These are phyloP conservation scores for Strix aluco DNA, from an alignment of 2,113 vertebrate species.

Conservation along the genomic window DNA sequence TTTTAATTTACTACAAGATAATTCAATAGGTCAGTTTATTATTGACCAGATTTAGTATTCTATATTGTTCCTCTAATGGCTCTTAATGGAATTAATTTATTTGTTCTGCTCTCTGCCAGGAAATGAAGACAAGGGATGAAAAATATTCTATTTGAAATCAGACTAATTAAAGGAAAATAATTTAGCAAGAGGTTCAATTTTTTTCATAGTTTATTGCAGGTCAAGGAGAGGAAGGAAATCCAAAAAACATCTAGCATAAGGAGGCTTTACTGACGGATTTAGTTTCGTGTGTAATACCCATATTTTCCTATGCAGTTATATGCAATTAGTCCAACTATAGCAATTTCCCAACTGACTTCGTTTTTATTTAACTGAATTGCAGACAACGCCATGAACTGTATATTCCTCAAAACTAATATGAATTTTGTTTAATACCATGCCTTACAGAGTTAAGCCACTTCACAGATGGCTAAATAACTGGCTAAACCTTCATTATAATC, in stretches of 20 bases:
- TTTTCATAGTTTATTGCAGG: background rate
- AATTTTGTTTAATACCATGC: background rate
- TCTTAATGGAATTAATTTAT: slow-evolving; percentile 51
- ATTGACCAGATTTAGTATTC: slow-evolving; percentile 24
- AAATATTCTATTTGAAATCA: slow-evolving; percentile 20
- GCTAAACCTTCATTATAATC: background rate
- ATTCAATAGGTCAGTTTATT: slow-evolving; percentile 31
- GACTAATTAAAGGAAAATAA: slow-evolving; percentile 34
- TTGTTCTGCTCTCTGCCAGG: slow-evolving; percentile 32
- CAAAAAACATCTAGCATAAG: background rate
- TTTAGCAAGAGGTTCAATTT: background rate
- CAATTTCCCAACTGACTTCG: background rate
- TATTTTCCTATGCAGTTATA: background rate
- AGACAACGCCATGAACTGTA: background rate
- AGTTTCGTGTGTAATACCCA: background rate
- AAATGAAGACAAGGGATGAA: slow-evolving; percentile 41
- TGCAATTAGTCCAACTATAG: background rate
- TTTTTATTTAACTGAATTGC: slow-evolving; percentile 13
- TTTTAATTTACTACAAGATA: slow-evolving; percentile 25
- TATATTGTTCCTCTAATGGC: background rate
- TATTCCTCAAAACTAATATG: background rate
- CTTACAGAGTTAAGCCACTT: slow-evolving; percentile 33
- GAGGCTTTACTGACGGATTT: background rate
- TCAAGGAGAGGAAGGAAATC: background rate
- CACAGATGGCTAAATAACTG: slow-evolving; percentile 18